Percentiles rank a stretch among this genome's conserved stretches.
These are phyloP conservation scores for Phasia obesa DNA, from an alignment of 2,888 invertebrate genomes.

Conservation along the genomic window DNA sequence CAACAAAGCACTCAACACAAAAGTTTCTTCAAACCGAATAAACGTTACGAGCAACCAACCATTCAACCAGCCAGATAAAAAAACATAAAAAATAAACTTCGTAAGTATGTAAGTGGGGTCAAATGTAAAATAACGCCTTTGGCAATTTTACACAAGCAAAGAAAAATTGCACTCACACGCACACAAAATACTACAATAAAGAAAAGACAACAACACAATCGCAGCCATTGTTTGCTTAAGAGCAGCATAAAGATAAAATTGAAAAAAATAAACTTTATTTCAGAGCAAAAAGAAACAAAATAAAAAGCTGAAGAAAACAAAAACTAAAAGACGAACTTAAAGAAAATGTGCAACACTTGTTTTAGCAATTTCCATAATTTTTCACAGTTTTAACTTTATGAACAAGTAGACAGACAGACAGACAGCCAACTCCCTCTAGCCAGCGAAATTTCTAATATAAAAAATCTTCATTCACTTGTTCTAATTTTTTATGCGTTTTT, in stretches of 20 bases:
- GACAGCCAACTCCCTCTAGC: constrained; percentile 58
- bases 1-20: constrained; percentile 66
- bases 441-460: constrained; percentile 28
- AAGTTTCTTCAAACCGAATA: constrained; percentile 55
- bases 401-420: constrained; percentile 24
- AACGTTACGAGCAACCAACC: constrained; percentile 41
- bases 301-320: background rate
- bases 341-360: constrained; percentile 69
- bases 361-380: constrained; percentile 71
- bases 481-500: constrained; percentile 15
- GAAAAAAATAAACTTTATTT: constrained; percentile 54
- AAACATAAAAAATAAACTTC: constrained; percentile 1
- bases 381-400: constrained; percentile 56
- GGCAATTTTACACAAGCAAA: constrained; percentile 32
- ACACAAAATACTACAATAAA: constrained; percentile 3
- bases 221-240: constrained; percentile 8
- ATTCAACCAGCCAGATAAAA: constrained; percentile 29
- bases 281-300: constrained; percentile 37
- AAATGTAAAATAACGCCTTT: constrained; percentile 65
- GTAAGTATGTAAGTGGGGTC: constrained; percentile 63
- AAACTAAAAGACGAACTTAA: constrained; percentile 45
- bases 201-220: constrained; percentile 27
- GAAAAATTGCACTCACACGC: constrained; percentile 7
- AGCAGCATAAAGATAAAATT: constrained; percentile 29
- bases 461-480: constrained; percentile 35